Evolutionary conservation across 1,140 invertebrate species (phyloP).

Genomic region (Apocrypta bakeri): DNA sequence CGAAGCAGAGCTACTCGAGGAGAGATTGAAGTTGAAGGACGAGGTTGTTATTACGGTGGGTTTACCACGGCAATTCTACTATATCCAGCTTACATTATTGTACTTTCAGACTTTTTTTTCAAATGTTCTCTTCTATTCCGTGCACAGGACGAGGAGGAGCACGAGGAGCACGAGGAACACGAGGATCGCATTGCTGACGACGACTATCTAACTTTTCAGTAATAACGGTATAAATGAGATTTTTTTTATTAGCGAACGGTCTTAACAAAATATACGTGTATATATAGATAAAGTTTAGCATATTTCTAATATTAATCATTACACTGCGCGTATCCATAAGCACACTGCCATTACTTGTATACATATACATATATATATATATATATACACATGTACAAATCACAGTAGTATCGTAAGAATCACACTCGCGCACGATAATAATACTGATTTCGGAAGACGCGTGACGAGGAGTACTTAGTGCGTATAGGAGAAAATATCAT

Average conservation of each 20-base stretch:
- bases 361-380: background rate
- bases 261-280: background rate
- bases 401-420: background rate
- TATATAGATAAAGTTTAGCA: too few species aligned
- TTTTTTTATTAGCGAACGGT: too few species aligned
- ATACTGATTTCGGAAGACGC: background rate
- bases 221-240: background rate
- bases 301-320: too few species aligned
- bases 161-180: background rate
- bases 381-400: background rate
- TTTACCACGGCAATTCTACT: too few species aligned
- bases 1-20: constrained; percentile 43
- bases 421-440: background rate
- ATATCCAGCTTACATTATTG: too few species aligned
- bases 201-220: background rate
- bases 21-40: constrained; percentile 30
- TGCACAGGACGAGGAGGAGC: background rate
- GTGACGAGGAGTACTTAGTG: too few species aligned
- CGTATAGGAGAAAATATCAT: too few species aligned
- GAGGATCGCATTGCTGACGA: too few species aligned
- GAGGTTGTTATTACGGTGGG: background rate
- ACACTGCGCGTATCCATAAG: too few species aligned
- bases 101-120: too few species aligned
- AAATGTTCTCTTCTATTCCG: too few species aligned
- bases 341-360: too few species aligned